Conservation (phyloP, 2,797 vertebrate genomes). For the Tapera naevia region DNA sequence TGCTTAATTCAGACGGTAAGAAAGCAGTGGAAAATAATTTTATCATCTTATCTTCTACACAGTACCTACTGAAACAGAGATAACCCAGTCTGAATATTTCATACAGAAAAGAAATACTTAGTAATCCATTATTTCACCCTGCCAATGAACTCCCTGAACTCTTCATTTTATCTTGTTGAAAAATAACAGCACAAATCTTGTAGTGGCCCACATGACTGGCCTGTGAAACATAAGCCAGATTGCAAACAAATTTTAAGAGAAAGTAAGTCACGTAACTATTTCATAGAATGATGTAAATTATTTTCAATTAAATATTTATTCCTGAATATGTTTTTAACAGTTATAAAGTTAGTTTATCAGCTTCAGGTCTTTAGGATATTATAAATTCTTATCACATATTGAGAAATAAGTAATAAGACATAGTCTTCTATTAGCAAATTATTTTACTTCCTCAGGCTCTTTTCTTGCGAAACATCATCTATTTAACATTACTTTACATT, state of each 20-base stretch:
- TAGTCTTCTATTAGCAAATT: neutral
- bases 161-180: neutral
- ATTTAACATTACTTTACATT: neutral
- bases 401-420: neutral
- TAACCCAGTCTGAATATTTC: neutral
- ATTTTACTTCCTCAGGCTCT: neutral
- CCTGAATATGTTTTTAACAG: neutral
- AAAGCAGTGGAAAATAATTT: neutral
- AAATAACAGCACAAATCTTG: neutral
- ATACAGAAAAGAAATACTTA: neutral
- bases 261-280: neutral
- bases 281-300: neutral
- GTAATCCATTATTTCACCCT: neutral
- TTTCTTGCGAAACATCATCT: slow-evolving; percentile 23
- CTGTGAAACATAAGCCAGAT: neutral
- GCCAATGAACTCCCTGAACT: neutral
- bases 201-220: too few species aligned
- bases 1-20: neutral
- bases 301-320: neutral
- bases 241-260: neutral
- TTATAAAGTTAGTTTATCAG: neutral
- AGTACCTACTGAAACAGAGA: neutral
- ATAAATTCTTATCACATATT: neutral
- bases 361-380: neutral
- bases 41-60: neutral